Conservation (phyloP, 2,113 vertebrate genomes). For the Myxocyprinus asiaticus region DNA sequence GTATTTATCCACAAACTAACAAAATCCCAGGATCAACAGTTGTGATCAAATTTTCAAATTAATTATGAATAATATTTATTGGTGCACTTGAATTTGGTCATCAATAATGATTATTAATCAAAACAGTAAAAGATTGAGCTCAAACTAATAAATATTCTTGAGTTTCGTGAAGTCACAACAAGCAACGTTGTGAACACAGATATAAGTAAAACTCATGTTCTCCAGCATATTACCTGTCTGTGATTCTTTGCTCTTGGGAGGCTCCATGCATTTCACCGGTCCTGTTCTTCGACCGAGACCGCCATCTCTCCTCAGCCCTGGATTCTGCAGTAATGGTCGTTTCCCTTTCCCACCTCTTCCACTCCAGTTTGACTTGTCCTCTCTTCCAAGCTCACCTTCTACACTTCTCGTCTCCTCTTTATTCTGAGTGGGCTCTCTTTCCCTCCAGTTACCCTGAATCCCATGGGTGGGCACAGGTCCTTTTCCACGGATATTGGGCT, state of each 20-base stretch:
- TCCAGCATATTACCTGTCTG: conserved; percentile 83
- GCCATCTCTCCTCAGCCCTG: conserved; percentile 64
- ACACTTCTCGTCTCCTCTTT: conserved; percentile 50
- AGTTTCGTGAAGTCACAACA: too few relatives aligned
- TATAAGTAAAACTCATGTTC: too few relatives aligned
- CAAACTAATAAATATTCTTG: too few relatives aligned
- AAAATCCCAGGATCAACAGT: too few relatives aligned
- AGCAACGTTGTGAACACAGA: too few relatives aligned
- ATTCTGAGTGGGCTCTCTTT: conserved; percentile 40
- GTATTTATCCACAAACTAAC: too few relatives aligned
- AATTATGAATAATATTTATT: too few relatives aligned
- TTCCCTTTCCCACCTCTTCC: conserved; percentile 61
- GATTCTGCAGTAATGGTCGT: conserved; percentile 67
- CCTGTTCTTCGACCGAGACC: conserved; percentile 71
- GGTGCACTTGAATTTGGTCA: too few relatives aligned
- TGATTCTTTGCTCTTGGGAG: conserved; percentile 92
- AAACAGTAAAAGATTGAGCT: too few relatives aligned
- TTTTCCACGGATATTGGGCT: conserved; percentile 69
- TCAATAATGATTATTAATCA: too few relatives aligned
- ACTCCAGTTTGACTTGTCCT: conserved; percentile 57
- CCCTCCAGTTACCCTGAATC: conserved; percentile 70
- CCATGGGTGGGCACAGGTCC: conserved; percentile 66
- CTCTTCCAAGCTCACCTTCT: conserved; percentile 53
- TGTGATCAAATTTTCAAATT: too few relatives aligned
- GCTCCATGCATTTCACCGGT: conserved; percentile 78